Conservation (phyloP, 2,888 invertebrate species). For the Campopleginae sp. region DNA sequence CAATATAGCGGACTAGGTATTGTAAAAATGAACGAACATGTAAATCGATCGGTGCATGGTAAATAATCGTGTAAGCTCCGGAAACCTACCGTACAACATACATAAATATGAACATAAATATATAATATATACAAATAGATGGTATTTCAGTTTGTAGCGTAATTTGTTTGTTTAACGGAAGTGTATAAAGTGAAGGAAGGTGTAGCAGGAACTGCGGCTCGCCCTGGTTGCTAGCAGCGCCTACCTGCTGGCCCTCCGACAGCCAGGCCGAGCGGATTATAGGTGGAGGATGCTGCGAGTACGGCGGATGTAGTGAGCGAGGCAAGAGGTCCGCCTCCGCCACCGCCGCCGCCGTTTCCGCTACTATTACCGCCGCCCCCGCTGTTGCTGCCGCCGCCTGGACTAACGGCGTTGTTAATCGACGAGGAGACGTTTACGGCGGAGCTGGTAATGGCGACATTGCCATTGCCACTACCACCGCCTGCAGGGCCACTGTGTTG, state of each 20-base stretch:
- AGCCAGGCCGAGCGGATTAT: slow-evolving; percentile 95
- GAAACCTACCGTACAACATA: slow-evolving; percentile 59
- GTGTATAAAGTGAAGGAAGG: slow-evolving; percentile 75
- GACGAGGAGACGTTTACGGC: slow-evolving; percentile 74
- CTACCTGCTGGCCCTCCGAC: slow-evolving; percentile 91
- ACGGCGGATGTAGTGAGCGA: slow-evolving; percentile 83
- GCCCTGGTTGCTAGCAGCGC: slow-evolving; percentile 84
- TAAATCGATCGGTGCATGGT: background rate
- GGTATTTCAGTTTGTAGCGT: slow-evolving; percentile 28
- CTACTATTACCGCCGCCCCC: slow-evolving; percentile 82
- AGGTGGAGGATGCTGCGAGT: slow-evolving; percentile 87
- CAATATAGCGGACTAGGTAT: slow-evolving; percentile 10
- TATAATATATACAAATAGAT: slow-evolving; percentile 31
- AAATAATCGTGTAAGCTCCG: slow-evolving; percentile 27
- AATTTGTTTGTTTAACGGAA: slow-evolving; percentile 46
- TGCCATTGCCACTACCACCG: slow-evolving; percentile 87
- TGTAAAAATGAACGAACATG: background rate
- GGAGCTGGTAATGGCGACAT: slow-evolving; percentile 84
- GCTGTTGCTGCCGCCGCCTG: slow-evolving; percentile 86
- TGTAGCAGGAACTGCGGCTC: slow-evolving; percentile 84
- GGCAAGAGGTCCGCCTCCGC: slow-evolving; percentile 81
- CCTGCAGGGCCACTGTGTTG: slow-evolving; percentile 40
- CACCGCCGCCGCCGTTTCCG: slow-evolving; percentile 83
- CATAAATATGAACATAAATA: slow-evolving; percentile 36
- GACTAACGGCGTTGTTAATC: slow-evolving; percentile 87